A percentile compares a stretch with the other conserved stretches of the same genome.
Evolutionary conservation across 2,797 vertebrate genomes (phyloP).

Genomic region (Enteromius viviparus): DNA sequence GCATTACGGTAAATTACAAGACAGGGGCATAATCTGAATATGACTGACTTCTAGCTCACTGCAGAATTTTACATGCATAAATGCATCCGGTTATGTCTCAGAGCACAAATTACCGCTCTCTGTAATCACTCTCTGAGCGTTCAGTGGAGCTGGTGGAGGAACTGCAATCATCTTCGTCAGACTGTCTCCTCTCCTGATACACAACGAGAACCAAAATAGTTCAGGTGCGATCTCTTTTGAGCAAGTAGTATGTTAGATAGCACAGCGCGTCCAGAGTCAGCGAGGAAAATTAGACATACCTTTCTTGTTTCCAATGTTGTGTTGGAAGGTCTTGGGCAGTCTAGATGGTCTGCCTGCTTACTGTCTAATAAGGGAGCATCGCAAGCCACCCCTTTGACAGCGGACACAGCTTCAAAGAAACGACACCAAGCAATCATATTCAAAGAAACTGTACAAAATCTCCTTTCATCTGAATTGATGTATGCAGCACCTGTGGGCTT

Average conservation of each 20-base stretch:
- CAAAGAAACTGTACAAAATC: neutral
- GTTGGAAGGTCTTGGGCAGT: conserved; percentile 67
- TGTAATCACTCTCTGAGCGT: conserved; percentile 87
- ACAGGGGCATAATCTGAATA: neutral
- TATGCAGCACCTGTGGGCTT: conserved; percentile 43
- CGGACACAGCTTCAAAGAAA: conserved; percentile 67
- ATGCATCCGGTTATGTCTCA: too few species aligned
- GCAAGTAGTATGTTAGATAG: neutral
- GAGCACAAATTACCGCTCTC: conserved; percentile 75
- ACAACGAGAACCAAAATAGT: conserved; percentile 26
- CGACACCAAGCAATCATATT: conserved; percentile 30
- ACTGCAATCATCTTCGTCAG: conserved; percentile 87
- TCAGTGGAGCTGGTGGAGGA: conserved; percentile 95
- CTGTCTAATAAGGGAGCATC: conserved; percentile 68
- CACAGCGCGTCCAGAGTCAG: neutral
- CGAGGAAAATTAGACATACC: conserved; percentile 49
- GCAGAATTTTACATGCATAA: too few species aligned
- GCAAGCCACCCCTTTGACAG: conserved; percentile 74
- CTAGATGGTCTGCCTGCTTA: conserved; percentile 62
- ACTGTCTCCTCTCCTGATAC: conserved; percentile 70
- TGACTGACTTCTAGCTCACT: neutral
- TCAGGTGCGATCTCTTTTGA: neutral
- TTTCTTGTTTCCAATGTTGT: conserved; percentile 72
- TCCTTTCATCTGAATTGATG: conserved; percentile 38
- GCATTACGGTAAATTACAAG: neutral